Evolutionary conservation across 1,140 invertebrate genomes (phyloP).

Genomic region (Proales similis): DNA sequence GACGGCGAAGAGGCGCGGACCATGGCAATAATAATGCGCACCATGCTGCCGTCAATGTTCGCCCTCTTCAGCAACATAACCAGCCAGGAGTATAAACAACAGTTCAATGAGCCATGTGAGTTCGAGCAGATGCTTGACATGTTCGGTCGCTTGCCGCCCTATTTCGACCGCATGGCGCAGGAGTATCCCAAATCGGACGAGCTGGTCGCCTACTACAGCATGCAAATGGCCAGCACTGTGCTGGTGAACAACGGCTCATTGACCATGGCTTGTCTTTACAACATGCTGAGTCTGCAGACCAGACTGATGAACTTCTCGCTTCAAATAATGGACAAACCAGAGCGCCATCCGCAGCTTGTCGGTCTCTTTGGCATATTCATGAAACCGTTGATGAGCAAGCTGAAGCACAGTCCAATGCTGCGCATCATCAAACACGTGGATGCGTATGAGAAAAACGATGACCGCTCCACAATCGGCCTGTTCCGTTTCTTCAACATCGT

Average conservation of each 20-base stretch:
- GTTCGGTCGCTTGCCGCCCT: conserved; percentile 27
- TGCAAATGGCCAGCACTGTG: conserved; percentile 33
- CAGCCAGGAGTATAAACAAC: conserved; percentile 2
- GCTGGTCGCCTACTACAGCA: conserved; percentile 31
- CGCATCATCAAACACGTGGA: conserved; percentile 31
- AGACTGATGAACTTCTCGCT: conserved; percentile 9
- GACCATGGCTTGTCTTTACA: conserved; percentile 34
- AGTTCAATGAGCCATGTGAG: conserved; percentile 23
- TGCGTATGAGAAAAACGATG: conserved; percentile 28
- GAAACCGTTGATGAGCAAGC: conserved; percentile 31
- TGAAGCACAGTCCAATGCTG: conserved; percentile 36
- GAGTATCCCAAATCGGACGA: conserved; percentile 9
- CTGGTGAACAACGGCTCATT: conserved; percentile 30
- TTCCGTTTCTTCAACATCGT: conserved; percentile 7
- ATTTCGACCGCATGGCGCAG: conserved; percentile 23
- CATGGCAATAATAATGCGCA: conserved; percentile 10
- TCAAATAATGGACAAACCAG: conserved; percentile 27
- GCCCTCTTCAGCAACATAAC: conserved; percentile 25
- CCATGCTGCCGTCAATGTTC: conserved; percentile 35
- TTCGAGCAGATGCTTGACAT: conserved; percentile 29
- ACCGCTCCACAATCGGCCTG: not conserved
- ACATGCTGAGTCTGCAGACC: conserved; percentile 35
- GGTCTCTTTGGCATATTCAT: conserved; percentile 24
- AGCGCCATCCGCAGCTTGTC: conserved; percentile 6
- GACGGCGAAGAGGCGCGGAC: not conserved